Conservation (phyloP, 2,113 vertebrate genomes). For the Chunga burmeisteri region DNA sequence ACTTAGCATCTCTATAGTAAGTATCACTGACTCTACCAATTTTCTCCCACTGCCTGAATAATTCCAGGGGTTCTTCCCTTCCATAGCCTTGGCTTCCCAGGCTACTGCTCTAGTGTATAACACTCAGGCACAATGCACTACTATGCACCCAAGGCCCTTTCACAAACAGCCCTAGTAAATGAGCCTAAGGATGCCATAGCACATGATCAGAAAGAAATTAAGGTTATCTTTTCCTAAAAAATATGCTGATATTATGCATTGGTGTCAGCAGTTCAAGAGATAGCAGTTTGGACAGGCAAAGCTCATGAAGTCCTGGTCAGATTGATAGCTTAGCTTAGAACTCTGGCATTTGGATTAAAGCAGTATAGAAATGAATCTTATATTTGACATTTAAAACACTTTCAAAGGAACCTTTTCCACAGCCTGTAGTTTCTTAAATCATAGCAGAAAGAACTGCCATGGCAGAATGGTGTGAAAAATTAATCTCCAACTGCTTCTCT, state of each 20-base stretch:
- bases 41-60: background rate
- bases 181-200: background rate
- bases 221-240: background rate
- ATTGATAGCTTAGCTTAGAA: constrained; percentile 70
- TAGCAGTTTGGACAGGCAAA: constrained; percentile 50
- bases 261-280: constrained; percentile 13
- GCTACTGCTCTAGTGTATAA: background rate
- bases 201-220: background rate
- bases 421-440: constrained; percentile 73
- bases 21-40: background rate
- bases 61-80: background rate
- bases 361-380: constrained; percentile 75
- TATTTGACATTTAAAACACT: constrained; percentile 78
- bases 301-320: constrained; percentile 46
- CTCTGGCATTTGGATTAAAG: constrained; percentile 77
- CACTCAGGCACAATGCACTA: background rate
- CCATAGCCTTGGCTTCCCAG: background rate
- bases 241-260: background rate
- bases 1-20: background rate
- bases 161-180: background rate
- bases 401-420: constrained; percentile 71
- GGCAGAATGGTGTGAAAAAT: constrained; percentile 68
- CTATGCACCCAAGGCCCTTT: background rate
- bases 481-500: constrained; percentile 58
- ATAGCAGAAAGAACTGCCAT: constrained; percentile 62